Conservation (phyloP, 92 coral and sea anemone species). For the Actinostola sp. region DNA sequence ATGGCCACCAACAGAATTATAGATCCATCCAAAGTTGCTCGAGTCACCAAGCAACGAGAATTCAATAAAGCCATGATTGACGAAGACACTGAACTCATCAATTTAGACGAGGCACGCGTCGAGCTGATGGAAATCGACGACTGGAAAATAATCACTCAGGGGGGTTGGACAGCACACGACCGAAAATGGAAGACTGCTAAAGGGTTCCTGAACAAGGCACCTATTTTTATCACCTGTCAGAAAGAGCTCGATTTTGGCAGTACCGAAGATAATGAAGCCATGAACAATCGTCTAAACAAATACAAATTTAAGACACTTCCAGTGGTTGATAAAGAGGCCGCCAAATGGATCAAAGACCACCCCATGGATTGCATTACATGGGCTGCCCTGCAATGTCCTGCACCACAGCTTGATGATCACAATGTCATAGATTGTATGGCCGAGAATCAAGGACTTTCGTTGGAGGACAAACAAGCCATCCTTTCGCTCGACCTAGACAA, state of each 20-base stretch:
- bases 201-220: conserved; percentile 16
- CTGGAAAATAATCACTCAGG: conserved; percentile 21
- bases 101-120: conserved; percentile 12
- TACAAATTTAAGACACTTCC: conserved; percentile 27
- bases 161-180: conserved; percentile 31
- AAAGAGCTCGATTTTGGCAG: conserved; percentile 26
- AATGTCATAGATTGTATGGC: too few species aligned
- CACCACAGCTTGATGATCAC: too few species aligned
- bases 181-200: conserved; percentile 20
- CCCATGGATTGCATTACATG: conserved; percentile 21
- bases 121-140: conserved; percentile 22
- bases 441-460: too few species aligned
- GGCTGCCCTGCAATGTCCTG: conserved; percentile 3
- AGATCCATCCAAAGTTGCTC: conserved; percentile 1
- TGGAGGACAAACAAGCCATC: too few species aligned
- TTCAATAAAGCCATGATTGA: conserved; percentile 24
- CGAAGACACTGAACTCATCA: conserved; percentile 9
- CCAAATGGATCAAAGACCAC: conserved; percentile 20
- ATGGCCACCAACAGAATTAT: conserved; percentile 11
- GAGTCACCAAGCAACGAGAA: conserved; percentile 10
- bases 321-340: not conserved
- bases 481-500: too few species aligned
- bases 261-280: conserved; percentile 24
- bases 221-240: conserved; percentile 25
- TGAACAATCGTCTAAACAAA: conserved; percentile 16